Evolutionary conservation across 2,113 vertebrate genomes (phyloP), one percentile per base, ranked within the genome.

Genomic region (Halichoerus grypus): DNA sequence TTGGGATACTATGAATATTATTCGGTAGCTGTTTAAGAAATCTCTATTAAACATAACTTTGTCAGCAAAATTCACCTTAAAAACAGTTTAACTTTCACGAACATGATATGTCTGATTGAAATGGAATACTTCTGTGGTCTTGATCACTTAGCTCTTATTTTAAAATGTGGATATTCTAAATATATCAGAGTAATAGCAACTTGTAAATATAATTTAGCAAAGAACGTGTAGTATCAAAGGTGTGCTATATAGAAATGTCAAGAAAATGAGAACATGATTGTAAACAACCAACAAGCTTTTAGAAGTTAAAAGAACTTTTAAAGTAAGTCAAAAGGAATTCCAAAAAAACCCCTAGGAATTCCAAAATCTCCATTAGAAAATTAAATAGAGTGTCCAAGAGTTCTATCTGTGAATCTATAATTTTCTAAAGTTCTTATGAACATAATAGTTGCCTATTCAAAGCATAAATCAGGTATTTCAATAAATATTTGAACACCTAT

Each of bases 111-210:
- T 93, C 83, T 96, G 94, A 91, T n/a, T 98, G 97, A 97, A 98
- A 98, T 39, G 85, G 82, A 89, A 98, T 96, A 98, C 90, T 55
- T 0, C 0, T 80, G 96, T 96, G 98, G 98, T 93, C 79, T 95
- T 33, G 97, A 98, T 97, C 97, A 97, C 96, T 96, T 49, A 93
- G 95, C 94, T 97, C 28, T 19, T 97, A 97, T 76, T 97, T 98
- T 97, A 98, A 98, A 98, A 98, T 95, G 92, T 95, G 97, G 96
- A 92, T 57, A 51, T 8, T 94, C 97, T 98, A 98, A 98, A 98
- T 98, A 97, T 98, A 98, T 97, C 93, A 87, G 6, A 97, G 92
- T 76, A 95, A 36, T 71, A 98, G 95, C 83, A 97, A 83, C 87
- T 97, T 28, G 0, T 74, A 97, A 92, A 98, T 94, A 72, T 88